phyloP scores from a whole-genome alignment of 64 coral and sea anemone genomes.

The Montipora foliosa region DNA sequence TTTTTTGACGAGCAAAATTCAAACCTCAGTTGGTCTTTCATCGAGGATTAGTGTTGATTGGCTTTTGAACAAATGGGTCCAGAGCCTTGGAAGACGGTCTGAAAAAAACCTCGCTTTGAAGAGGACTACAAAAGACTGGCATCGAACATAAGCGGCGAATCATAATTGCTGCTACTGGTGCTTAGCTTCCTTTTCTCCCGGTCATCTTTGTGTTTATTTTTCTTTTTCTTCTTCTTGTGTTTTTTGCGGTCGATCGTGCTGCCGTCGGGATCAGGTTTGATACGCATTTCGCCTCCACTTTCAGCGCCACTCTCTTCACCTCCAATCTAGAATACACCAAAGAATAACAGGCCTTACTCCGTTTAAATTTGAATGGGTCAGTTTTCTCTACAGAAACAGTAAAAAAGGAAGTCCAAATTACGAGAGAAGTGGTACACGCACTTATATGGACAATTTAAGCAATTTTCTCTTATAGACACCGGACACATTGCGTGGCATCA shows the following conservation, averaged over 20 bases:
- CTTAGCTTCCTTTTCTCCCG: constrained; percentile 90
- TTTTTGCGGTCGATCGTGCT: constrained; percentile 56
- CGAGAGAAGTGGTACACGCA: too few species aligned
- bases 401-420: too few species aligned
- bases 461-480: too few species aligned
- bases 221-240: constrained; percentile 99
- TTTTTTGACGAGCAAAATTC: too few species aligned
- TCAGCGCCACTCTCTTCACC: constrained; percentile 83
- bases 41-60: too few species aligned
- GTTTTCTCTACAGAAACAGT: too few species aligned
- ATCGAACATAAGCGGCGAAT: constrained; percentile 86
- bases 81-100: too few species aligned
- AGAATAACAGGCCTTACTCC: background rate
- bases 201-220: constrained; percentile 93
- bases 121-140: constrained; percentile 32
- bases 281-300: constrained; percentile 63
- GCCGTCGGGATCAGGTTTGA: constrained; percentile 51
- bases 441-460: too few species aligned
- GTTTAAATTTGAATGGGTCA: too few species aligned
- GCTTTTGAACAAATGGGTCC: too few species aligned
- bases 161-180: constrained; percentile 94
- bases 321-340: constrained; percentile 64
- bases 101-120: background rate
- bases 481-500: too few species aligned
- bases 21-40: too few species aligned